phyloP scores from a whole-genome alignment of 2,113 vertebrate species.

The Labeo rohita region DNA sequence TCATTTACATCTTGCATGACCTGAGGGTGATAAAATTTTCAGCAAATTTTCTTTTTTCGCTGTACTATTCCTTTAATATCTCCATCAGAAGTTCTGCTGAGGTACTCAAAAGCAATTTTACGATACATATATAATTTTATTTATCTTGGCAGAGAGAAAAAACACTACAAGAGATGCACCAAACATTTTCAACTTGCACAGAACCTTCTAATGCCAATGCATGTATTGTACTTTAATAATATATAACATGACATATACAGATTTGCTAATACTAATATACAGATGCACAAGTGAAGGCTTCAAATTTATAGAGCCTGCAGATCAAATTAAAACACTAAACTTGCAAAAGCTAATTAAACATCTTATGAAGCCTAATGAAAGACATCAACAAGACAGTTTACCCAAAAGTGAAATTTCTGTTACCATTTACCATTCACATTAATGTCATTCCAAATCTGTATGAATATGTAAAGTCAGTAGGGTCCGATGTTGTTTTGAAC shows the following conservation, averaged over 20 bases:
- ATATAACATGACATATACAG: constrained; percentile 1
- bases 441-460: background rate
- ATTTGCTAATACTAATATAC: background rate
- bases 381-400: background rate
- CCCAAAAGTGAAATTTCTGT: background rate
- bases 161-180: background rate
- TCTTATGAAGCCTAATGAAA: background rate
- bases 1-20: background rate
- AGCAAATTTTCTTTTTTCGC: background rate
- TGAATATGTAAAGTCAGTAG: background rate
- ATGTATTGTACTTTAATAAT: background rate
- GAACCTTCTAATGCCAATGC: constrained; percentile 34
- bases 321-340: background rate
- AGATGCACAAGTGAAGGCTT: constrained; percentile 6
- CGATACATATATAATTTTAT: constrained; percentile 38
- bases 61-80: background rate
- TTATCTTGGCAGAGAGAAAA: background rate
- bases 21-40: background rate
- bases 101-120: constrained; percentile 52
- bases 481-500: background rate
- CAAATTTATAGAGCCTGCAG: background rate
- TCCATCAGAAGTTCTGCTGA: constrained; percentile 48
- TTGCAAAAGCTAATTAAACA: background rate
- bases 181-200: constrained; percentile 4
- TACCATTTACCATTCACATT: background rate